These are phyloP conservation scores for Brachionus plicatilis DNA, from an alignment of 1,140 invertebrate species.

Conservation along the genomic window DNA sequence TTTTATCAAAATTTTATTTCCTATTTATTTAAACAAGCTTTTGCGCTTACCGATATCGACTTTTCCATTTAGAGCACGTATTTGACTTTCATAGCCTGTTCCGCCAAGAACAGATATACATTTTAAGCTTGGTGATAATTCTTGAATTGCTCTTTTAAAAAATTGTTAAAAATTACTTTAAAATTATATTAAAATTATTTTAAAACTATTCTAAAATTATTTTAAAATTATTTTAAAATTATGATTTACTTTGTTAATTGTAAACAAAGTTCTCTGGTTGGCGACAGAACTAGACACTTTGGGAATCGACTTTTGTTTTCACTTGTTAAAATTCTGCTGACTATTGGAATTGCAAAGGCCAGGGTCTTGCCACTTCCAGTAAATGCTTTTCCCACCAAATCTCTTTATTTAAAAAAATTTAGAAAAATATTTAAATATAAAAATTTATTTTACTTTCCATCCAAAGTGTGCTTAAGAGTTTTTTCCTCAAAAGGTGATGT, in stretches of 20 bases:
- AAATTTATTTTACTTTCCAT: background rate
- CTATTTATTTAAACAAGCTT: background rate
- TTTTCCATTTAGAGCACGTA: background rate
- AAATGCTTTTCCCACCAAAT: conserved; percentile 27
- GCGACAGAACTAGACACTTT: conserved; percentile 16
- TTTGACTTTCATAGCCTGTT: conserved; percentile 26
- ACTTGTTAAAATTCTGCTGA: background rate
- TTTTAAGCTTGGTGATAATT: conserved; percentile 6
- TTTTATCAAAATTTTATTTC: background rate
- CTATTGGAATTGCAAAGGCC: conserved; percentile 36
- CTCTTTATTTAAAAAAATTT: background rate
- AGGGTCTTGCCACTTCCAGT: conserved; percentile 40
- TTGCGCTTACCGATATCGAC: background rate
- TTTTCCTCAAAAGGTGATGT: background rate
- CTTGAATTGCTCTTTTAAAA: conserved; percentile 32
- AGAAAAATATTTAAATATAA: background rate
- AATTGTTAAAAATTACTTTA: too few species aligned
- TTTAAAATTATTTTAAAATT: too few species aligned
- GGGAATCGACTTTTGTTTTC: conserved; percentile 8
- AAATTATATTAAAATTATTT: background rate
- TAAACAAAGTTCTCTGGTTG: conserved; percentile 26
- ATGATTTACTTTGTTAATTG: conserved; percentile 31
- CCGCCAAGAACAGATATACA: conserved; percentile 31
- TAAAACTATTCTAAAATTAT: background rate
- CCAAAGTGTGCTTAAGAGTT: conserved; percentile 16